A percentile compares a stretch with the other conserved stretches of the same genome.
phyloP scores from a whole-genome alignment of 2,797 vertebrate species.

The Onychomys torridus region DNA sequence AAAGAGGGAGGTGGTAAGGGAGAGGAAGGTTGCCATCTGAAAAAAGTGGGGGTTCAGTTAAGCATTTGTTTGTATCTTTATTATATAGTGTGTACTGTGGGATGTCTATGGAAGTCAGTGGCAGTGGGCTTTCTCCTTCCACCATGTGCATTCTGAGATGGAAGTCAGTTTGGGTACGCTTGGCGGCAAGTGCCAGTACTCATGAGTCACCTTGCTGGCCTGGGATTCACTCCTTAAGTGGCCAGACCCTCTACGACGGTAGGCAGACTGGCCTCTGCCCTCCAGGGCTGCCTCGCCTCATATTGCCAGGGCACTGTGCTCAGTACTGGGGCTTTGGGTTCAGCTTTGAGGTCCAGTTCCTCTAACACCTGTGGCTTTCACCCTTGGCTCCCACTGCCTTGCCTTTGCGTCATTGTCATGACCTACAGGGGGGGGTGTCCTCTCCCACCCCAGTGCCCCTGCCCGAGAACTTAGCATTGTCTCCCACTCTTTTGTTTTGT shows the following conservation, averaged over 20 bases:
- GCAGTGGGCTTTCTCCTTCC: neutral
- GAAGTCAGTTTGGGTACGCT: neutral
- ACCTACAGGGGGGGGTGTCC: neutral
- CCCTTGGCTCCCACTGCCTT: neutral
- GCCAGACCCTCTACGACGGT: neutral
- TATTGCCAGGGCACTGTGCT: neutral
- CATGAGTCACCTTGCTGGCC: neutral
- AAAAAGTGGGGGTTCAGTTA: neutral
- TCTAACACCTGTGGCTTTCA: neutral
- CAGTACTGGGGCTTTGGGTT: neutral
- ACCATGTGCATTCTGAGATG: no score
- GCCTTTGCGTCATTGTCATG: neutral
- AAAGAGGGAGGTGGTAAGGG: rapidly evolving
- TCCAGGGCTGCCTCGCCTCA: neutral
- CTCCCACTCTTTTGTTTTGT: neutral
- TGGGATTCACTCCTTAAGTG: neutral
- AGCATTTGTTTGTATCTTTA: neutral
- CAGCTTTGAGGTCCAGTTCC: neutral
- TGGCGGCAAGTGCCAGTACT: neutral
- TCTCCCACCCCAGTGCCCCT: neutral
- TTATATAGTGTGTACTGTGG: neutral
- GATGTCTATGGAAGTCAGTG: neutral
- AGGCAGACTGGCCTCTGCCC: neutral
- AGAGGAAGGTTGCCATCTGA: neutral
- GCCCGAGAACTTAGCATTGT: neutral